These are phyloP conservation scores for Hippocampus guttulatus DNA, from an alignment of 2,113 vertebrate genomes.

Conservation along the genomic window DNA sequence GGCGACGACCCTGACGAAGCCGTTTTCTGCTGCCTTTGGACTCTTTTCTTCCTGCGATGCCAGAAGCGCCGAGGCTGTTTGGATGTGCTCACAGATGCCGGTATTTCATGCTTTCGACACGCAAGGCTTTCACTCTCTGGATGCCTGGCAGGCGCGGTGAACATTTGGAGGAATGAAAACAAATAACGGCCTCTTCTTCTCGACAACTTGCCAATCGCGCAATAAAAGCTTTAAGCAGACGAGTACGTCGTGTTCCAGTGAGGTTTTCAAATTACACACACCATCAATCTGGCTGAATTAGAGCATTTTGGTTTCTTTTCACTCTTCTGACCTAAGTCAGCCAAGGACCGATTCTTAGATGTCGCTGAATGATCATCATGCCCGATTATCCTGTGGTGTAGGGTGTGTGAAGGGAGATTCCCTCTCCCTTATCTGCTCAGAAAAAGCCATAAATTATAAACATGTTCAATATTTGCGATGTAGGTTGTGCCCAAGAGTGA, in stretches of 20 bases:
- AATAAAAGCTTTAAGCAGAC: constrained; percentile 41
- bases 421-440: too few relatives aligned
- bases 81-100: constrained; percentile 53
- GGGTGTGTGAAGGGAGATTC: too few relatives aligned
- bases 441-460: too few relatives aligned
- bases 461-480: too few relatives aligned
- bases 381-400: too few relatives aligned
- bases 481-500: too few relatives aligned
- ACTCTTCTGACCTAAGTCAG: too few relatives aligned
- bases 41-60: constrained; percentile 33
- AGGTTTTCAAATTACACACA: constrained; percentile 34
- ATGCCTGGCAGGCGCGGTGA: constrained; percentile 31
- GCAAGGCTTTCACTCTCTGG: constrained; percentile 46
- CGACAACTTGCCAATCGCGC: constrained; percentile 47
- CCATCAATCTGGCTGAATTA: background rate
- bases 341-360: too few relatives aligned
- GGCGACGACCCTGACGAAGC: constrained; percentile 67
- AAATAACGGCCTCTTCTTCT: constrained; percentile 34
- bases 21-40: constrained; percentile 64
- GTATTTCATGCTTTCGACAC: constrained; percentile 61
- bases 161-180: constrained; percentile 17
- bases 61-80: constrained; percentile 56
- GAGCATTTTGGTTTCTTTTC: too few relatives aligned
- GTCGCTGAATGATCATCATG: too few relatives aligned
- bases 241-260: constrained; percentile 39